Percentiles rank a stretch among this genome's conserved stretches.
phyloP scores from a whole-genome alignment of 2,113 vertebrate genomes.

The Colaptes auratus region DNA sequence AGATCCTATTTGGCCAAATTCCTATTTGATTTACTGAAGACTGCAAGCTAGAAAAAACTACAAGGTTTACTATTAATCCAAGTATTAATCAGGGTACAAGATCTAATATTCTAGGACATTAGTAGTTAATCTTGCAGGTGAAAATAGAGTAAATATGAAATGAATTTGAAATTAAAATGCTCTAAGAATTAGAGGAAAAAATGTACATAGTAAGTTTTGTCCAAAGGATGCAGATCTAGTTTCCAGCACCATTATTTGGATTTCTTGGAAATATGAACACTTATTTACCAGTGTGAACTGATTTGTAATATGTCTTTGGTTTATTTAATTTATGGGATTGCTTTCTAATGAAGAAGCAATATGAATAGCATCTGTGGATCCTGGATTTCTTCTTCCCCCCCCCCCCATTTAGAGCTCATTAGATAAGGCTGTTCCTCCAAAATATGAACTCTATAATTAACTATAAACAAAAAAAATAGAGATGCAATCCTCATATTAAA shows the following conservation, averaged over 20 bases:
- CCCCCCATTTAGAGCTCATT: background rate
- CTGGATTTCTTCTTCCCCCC: background rate
- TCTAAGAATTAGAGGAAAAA: background rate
- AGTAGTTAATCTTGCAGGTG: background rate
- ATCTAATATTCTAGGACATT: background rate
- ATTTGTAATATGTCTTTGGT: background rate
- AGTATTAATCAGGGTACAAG: background rate
- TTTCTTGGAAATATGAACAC: background rate
- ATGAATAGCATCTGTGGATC: background rate
- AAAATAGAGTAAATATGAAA: background rate
- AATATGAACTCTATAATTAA: background rate
- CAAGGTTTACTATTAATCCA: constrained; percentile 72
- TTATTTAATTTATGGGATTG: background rate
- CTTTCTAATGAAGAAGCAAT: background rate
- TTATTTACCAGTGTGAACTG: background rate
- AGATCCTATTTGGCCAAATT: constrained; percentile 78
- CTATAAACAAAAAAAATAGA: background rate
- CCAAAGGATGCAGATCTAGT: background rate
- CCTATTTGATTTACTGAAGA: constrained; percentile 67
- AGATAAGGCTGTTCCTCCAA: background rate
- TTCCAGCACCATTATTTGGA: background rate
- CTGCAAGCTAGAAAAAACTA: constrained; percentile 24
- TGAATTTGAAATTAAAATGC: background rate
- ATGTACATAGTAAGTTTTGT: background rate
- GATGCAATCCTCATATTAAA: background rate